Base-by-base conservation (phyloP, 2,888 invertebrate species). In the Agrochola lychnidis region DNA sequence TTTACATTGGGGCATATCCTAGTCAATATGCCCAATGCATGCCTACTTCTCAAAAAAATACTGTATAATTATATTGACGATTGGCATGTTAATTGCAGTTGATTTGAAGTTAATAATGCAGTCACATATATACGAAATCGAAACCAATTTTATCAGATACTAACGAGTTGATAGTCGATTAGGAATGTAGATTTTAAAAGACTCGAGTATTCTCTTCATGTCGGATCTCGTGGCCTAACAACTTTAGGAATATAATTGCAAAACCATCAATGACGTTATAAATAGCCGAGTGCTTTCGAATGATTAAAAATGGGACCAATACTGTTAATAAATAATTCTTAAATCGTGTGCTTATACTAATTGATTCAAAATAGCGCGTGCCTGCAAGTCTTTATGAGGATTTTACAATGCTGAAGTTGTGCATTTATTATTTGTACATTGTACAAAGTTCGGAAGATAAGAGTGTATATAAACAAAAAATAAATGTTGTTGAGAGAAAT, bases 361-460 rank as follows among this genome's bases (percentile, higher is more conserved):
- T 88, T 91, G 89, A 89, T 87, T 89, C 81, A 89, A 89, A 45
- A 89, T 82, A 87, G 87, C 88, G 92, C 92, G 93, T 93, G 94
- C 91, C 93, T 94, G 92, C 90, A 91, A 91, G 86, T 91, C 89
- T 91, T 91, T 91, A 86, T 87, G 89, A 90, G 88, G 90, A 92
- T 92, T 94, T 95, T 96, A 94, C 95, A 94, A 96, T 96, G 96
- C 96, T 96, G 96, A 96, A 95, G 95, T 96, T 96, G 96, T 96
- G 96, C 96, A 96, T 96, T 96, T 96, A 96, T 94, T 95, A 95
- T 95, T 96, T 95, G 96, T 96, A 96, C 95, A 94, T 93, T 95
- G 94, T 95, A 94, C 95, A 95, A 95, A 93, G 90, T 91, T 93
- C 90, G 88, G 90, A 94, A 93, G 93, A 92, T 93, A 93, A 91